A percentile compares a stretch with the other conserved stretches of the same genome.
Conservation (phyloP, 1,140 invertebrate species). For the Lycorma delicatula region DNA sequence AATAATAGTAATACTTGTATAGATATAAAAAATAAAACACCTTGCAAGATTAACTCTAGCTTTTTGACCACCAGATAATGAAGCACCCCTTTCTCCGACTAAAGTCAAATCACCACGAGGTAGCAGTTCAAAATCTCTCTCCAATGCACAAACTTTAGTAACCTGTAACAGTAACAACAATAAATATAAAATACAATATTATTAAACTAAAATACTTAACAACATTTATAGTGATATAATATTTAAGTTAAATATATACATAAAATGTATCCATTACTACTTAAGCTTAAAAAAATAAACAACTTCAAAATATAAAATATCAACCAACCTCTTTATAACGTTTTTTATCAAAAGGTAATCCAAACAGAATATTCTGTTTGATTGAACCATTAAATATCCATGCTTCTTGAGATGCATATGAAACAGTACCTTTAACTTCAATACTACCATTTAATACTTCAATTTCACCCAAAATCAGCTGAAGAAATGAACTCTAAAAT, state of each 20-base stretch:
- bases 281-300: too few species aligned
- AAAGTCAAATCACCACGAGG: constrained; percentile 60
- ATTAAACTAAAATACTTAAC: too few species aligned
- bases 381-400: constrained; percentile 63
- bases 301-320: too few species aligned
- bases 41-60: constrained; percentile 49
- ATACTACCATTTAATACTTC: constrained; percentile 50
- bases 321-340: constrained; percentile 55
- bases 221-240: too few species aligned
- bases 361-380: constrained; percentile 74
- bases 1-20: too few species aligned
- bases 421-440: constrained; percentile 49
- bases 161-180: constrained; percentile 29
- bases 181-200: too few species aligned
- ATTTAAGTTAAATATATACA: too few species aligned
- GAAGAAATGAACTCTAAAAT: constrained; percentile 62
- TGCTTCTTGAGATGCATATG: constrained; percentile 67
- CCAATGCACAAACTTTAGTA: constrained; percentile 52
- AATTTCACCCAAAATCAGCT: constrained; percentile 62
- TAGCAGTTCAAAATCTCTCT: constrained; percentile 48
- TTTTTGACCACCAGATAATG: constrained; percentile 63
- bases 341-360: constrained; percentile 50
- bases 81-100: constrained; percentile 73
- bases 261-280: too few species aligned
- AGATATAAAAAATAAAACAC: too few species aligned